Conservation (phyloP, 1,140 invertebrate genomes). For the Trichogramma pretiosum region DNA sequence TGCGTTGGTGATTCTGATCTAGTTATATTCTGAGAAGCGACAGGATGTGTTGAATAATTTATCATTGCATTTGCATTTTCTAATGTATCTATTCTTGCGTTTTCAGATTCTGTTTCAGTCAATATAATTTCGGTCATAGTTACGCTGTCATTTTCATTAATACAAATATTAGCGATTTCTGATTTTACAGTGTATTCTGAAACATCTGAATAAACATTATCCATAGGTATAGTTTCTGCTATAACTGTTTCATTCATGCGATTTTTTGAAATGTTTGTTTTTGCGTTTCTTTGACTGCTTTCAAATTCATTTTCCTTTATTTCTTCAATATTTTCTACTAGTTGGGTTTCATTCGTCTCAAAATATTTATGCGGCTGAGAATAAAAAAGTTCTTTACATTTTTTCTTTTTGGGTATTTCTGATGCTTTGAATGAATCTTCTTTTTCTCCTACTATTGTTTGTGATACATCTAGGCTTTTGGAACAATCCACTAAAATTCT, state of each 20-base stretch:
- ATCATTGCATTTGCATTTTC: slow-evolving; percentile 37
- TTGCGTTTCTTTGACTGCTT: slow-evolving; percentile 41
- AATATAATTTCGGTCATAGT: slow-evolving; percentile 46
- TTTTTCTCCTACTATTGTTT: slow-evolving; percentile 49
- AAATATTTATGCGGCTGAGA: slow-evolving; percentile 48
- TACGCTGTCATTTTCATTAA: slow-evolving; percentile 47
- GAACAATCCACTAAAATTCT: slow-evolving; percentile 39
- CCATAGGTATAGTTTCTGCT: slow-evolving; percentile 45
- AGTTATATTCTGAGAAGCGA: slow-evolving; percentile 45
- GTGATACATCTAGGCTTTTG: slow-evolving; percentile 44
- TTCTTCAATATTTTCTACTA: slow-evolving; percentile 43
- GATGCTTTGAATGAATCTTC: slow-evolving; percentile 46
- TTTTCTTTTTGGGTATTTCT: slow-evolving; percentile 49
- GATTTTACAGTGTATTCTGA: slow-evolving; percentile 29
- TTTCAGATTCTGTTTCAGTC: slow-evolving; percentile 41
- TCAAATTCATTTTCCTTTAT: slow-evolving; percentile 36
- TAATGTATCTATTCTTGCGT: slow-evolving; percentile 28
- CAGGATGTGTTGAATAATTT: slow-evolving; percentile 29
- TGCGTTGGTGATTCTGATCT: slow-evolving; percentile 44
- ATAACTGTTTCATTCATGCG: slow-evolving; percentile 51
- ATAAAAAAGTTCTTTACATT: slow-evolving; percentile 44
- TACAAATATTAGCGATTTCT: slow-evolving; percentile 41
- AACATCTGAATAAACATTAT: slow-evolving; percentile 35
- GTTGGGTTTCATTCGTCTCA: slow-evolving; percentile 51
- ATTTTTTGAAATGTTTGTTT: slow-evolving; percentile 37